Base-by-base conservation (phyloP, 2,113 vertebrate species). In the Paratilapia polleni region DNA sequence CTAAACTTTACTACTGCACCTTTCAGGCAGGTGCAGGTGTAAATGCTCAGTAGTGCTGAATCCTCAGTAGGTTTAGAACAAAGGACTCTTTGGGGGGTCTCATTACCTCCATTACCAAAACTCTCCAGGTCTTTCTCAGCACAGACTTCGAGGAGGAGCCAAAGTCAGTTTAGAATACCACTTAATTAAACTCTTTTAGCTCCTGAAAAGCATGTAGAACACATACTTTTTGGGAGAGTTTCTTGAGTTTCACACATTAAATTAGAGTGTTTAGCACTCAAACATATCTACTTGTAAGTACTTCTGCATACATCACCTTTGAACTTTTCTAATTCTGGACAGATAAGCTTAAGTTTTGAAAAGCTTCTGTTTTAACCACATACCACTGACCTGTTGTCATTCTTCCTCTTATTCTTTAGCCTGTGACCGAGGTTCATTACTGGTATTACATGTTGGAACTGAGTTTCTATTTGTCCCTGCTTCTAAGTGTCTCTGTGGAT, bases 361-460 rank as follows among this genome's bases (percentile, higher is more conserved):
- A 54, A 68, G 47, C 20, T 8, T 68, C 15, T 80, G 34, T 49
- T 78, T 34, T 8, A 43, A 19, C 13, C 57, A 41, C 28, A 63
- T 5, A 62, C 15, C n/a, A 68, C 4, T 64, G 15, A 77, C 60
- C 66, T 14, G 57, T n/a, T 43, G 41, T 87, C 12, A 54, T 43
- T 77, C 49, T 62, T 80, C 83, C 24, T 91, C 43, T 82, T 26
- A 2, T 38, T 59, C 86, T 87, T 17, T 91, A 99, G 98, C 90
- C 96, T 1, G 91, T 99, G 78, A 90, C 94, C 0, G 83, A 94
- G 0, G 89, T 92, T 34, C 92, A 98, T 76, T 97, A 96, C 90
- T 97, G 95, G 96, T 99, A 98, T 93, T 99, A 99, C 93, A 91
- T 97, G 77, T 34, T 97, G 87, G 97, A 99, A 86, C 90, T 99